Conservation (phyloP, 2,888 invertebrate genomes). For the Watsonalla binaria region DNA sequence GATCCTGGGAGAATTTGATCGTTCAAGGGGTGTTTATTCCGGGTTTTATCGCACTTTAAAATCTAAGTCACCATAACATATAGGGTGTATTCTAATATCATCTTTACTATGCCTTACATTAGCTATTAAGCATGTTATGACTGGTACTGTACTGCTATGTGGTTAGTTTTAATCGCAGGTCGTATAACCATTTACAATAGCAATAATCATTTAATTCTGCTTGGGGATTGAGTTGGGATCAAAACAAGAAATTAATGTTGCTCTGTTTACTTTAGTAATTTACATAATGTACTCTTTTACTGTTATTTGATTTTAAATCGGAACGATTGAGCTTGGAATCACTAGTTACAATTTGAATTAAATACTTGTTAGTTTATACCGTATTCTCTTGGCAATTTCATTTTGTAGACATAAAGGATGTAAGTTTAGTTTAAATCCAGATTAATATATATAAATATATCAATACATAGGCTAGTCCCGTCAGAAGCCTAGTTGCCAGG, state of each 20-base stretch:
- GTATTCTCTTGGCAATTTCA: too few relatives aligned
- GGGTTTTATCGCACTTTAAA: conserved; percentile 36
- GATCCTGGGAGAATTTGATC: conserved; percentile 45
- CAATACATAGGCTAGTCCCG: too few relatives aligned
- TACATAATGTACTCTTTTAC: conserved; percentile 38
- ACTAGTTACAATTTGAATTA: background rate
- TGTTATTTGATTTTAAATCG: conserved; percentile 49
- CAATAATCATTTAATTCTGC: conserved; percentile 71
- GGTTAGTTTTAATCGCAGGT: conserved; percentile 68
- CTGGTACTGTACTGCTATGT: conserved; percentile 29
- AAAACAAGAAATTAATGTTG: conserved; percentile 58
- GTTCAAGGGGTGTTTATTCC: conserved; percentile 50
- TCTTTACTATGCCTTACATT: conserved; percentile 46
- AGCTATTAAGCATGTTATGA: conserved; percentile 52
- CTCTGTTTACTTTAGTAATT: conserved; percentile 41
- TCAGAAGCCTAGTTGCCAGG: too few relatives aligned
- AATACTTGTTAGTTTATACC: too few relatives aligned
- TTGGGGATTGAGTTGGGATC: conserved; percentile 48
- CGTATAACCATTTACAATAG: conserved; percentile 67
- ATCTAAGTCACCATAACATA: conserved; percentile 42
- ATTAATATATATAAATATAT: too few relatives aligned
- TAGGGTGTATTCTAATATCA: conserved; percentile 48
- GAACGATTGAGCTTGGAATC: conserved; percentile 12
- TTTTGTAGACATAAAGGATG: too few relatives aligned
- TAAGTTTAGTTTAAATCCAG: too few relatives aligned